These are phyloP conservation scores for Eledona agricola DNA, from an alignment of 2,888 invertebrate genomes.

Conservation along the genomic window DNA sequence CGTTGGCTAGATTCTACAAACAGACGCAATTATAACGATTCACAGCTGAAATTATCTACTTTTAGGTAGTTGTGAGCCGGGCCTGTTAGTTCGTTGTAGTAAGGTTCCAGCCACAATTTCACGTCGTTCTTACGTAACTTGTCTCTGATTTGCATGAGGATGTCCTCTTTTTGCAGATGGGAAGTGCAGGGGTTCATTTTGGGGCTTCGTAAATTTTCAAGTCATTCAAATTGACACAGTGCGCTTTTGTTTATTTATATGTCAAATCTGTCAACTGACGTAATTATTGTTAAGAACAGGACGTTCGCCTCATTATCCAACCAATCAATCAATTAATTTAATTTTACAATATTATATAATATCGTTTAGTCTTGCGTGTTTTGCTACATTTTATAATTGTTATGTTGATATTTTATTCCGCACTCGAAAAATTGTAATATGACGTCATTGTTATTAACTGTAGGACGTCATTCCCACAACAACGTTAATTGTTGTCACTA, in stretches of 20 bases:
- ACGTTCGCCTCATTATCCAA: no score
- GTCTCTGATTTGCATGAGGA: slow-evolving; percentile 72
- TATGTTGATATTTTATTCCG: no score
- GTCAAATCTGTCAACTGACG: slow-evolving; percentile 7
- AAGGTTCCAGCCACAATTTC: slow-evolving; percentile 81
- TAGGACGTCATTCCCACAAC: no score
- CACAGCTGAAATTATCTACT: slow-evolving; percentile 57
- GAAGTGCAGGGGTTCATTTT: slow-evolving; percentile 24
- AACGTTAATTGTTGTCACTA: no score
- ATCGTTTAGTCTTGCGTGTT: no score
- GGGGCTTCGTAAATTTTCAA: slow-evolving; percentile 6
- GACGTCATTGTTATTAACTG: no score
- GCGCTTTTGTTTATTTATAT: slow-evolving; percentile 20
- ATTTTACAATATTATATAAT: no score
- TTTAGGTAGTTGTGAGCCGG: slow-evolving; percentile 62
- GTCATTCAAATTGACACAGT: slow-evolving; percentile 17
- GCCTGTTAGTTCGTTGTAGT: slow-evolving; percentile 64
- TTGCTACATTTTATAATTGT: no score
- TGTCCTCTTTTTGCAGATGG: slow-evolving; percentile 65
- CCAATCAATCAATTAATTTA: no score
- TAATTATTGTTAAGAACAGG: slow-evolving; percentile 4
- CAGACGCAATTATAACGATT: background rate
- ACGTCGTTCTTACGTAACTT: slow-evolving; percentile 74
- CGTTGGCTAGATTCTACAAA: slow-evolving; percentile 70
- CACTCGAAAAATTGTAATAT: no score